Evolutionary conservation across 1,140 invertebrate species (phyloP).

Genomic region (Drosophila paulistorum): DNA sequence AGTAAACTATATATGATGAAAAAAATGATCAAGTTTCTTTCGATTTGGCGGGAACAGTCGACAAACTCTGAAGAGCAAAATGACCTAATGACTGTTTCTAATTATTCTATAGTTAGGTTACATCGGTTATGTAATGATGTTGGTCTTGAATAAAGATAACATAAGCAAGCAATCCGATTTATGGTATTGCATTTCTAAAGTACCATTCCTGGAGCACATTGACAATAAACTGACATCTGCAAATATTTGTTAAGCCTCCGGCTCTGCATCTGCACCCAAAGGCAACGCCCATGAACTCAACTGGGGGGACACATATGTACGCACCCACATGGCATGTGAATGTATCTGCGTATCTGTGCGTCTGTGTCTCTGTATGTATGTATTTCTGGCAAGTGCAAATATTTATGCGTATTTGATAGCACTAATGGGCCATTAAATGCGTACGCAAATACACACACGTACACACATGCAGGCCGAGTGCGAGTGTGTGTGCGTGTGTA

Average conservation of each 20-base stretch:
- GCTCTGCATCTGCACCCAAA: neutral
- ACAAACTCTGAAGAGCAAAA: no score
- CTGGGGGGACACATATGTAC: slow-evolving; percentile 30
- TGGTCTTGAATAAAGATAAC: slow-evolving; percentile 9
- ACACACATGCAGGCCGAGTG: slow-evolving; percentile 15
- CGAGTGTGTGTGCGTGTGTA: slow-evolving; percentile 15
- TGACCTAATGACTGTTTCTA: neutral
- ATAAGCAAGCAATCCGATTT: slow-evolving; percentile 20
- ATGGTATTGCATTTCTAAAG: slow-evolving; percentile 55
- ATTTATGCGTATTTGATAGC: slow-evolving; percentile 82
- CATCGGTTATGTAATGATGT: slow-evolving; percentile 9
- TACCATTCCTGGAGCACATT: slow-evolving; percentile 15
- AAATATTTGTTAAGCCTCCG: slow-evolving; percentile 45
- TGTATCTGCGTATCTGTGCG: slow-evolving; percentile 15
- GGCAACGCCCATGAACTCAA: slow-evolving; percentile 11
- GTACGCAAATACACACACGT: slow-evolving; percentile 76
- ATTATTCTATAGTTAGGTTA: slow-evolving; percentile 3
- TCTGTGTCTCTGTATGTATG: slow-evolving; percentile 34
- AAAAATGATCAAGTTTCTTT: no score
- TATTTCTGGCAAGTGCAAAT: slow-evolving; percentile 73
- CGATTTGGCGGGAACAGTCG: no score
- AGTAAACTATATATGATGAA: no score
- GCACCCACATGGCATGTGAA: neutral
- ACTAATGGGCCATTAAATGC: slow-evolving; percentile 80
- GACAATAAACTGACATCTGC: slow-evolving; percentile 57